A percentile compares a stretch with the other conserved stretches of the same genome.
These are phyloP conservation scores for Chaetodon trifascialis DNA, from an alignment of 2,113 vertebrate genomes.

Conservation along the genomic window DNA sequence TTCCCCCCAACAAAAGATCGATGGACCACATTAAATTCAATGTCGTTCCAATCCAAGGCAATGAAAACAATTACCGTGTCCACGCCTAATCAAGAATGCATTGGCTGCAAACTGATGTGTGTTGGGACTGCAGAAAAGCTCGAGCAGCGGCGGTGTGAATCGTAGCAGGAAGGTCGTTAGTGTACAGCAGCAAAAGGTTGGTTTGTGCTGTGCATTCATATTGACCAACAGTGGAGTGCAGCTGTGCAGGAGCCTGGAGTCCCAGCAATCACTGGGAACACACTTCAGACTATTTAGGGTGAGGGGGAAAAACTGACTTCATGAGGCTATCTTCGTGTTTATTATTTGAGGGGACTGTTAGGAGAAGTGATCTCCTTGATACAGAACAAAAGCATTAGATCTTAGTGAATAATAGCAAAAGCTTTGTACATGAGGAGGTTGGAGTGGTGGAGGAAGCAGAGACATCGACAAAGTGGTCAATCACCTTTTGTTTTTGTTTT, in stretches of 20 bases:
- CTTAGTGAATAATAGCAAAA: too few species aligned
- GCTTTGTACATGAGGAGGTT: too few species aligned
- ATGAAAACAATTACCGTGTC: slow-evolving; percentile 78
- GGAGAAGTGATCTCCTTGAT: too few species aligned
- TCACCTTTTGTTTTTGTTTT: too few species aligned
- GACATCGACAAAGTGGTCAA: too few species aligned
- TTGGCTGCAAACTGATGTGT: slow-evolving; percentile 56
- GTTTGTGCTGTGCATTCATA: slow-evolving; percentile 19
- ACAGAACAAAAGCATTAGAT: too few species aligned
- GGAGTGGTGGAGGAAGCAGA: too few species aligned
- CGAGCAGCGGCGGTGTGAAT: neutral
- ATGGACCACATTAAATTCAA: slow-evolving; percentile 75
- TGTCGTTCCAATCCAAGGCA: slow-evolving; percentile 69
- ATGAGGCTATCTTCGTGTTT: too few species aligned
- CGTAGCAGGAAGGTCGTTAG: slow-evolving; percentile 37
- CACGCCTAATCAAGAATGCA: slow-evolving; percentile 72
- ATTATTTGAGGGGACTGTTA: too few species aligned
- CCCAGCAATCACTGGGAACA: too few species aligned
- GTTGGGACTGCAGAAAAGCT: slow-evolving; percentile 52
- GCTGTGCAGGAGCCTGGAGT: too few species aligned
- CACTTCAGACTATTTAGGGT: neutral
- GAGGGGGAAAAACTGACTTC: neutral
- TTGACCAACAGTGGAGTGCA: neutral
- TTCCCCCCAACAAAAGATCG: slow-evolving; percentile 74
- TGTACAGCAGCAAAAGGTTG: slow-evolving; percentile 23